Base-by-base conservation (phyloP, 2,797 vertebrate species). In the Bradypodion pumilum region DNA sequence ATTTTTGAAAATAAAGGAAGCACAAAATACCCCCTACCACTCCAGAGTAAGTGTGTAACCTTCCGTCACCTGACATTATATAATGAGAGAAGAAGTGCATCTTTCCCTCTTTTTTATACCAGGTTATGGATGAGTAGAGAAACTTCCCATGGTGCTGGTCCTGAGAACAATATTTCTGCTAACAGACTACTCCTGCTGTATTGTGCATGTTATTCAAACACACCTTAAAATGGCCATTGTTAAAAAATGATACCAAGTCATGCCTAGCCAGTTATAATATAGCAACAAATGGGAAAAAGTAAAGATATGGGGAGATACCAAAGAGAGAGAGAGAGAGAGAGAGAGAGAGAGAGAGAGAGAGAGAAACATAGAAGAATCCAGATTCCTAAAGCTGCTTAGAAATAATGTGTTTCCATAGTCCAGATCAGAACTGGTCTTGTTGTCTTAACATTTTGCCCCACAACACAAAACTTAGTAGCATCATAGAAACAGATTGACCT, bases 1-100 rank as follows among this genome's bases (percentile, higher is more conserved):
- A 72, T 77, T 86, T 23, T 40, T 25, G 74, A 76, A 7, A 88
- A 75, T 0, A 2, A 88, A 73, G 37, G 82, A 83, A 86, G 60
- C 0, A 10, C 42, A 5, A 75, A 46, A 49, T 80, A 23, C 7
- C 73, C 84, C 85, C 0, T 0, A 23, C 7, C 35, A 78, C n/a
- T n/a, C n/a, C n/a, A 59, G 81, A 25, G 35, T 74, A 15, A 56
- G 16, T 37, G 21, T 19, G 44, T 80, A 35, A 52, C 40, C 46
- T 68, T 72, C 27, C 59, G 6, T 21, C 23, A 56, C 7, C 83
- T 59, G 32, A 59, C 13, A 5, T 19, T 10, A 10, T 74, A 23
- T 56, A 59, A 8, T 27, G 75, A 85, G 72, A n/a, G 46, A 84
- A 74, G 16, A 4, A 5, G 29, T 29, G 81, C 5, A 0, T 12